These are phyloP conservation scores for Galeopsomyia nigrocyanea DNA, from an alignment of 2,888 invertebrate species.

Conservation along the genomic window DNA sequence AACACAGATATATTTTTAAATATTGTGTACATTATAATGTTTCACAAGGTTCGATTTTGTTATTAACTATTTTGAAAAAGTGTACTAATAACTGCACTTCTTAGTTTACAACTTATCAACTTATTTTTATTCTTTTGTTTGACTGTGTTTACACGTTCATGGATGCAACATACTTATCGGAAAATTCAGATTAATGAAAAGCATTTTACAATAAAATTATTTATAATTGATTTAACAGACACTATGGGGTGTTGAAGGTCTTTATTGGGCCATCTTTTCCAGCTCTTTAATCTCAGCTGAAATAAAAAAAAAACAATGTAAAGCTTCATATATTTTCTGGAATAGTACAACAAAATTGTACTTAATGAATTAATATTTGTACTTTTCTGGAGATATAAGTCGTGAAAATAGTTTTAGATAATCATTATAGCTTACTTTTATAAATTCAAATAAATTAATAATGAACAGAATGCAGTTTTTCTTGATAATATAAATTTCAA, in stretches of 20 bases:
- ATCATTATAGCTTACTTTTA: too few species aligned
- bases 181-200: conserved; percentile 32
- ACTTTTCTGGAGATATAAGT: neutral
- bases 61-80: too few species aligned
- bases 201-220: conserved; percentile 42
- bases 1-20: too few species aligned
- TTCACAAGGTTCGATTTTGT: too few species aligned
- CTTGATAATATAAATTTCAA: too few species aligned
- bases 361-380: too few species aligned
- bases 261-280: conserved; percentile 68
- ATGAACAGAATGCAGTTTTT: too few species aligned
- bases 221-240: conserved; percentile 26
- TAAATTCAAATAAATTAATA: too few species aligned
- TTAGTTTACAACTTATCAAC: too few species aligned
- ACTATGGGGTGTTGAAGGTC: conserved; percentile 45
- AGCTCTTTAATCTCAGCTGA: conserved; percentile 70
- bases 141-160: conserved; percentile 13
- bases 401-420: neutral
- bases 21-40: too few species aligned
- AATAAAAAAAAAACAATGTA: conserved; percentile 58
- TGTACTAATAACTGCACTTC: too few species aligned
- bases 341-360: neutral
- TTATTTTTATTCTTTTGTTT: conserved; percentile 20
- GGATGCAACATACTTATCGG: conserved; percentile 11
- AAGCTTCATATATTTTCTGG: conserved; percentile 2